Base-by-base conservation (phyloP, 2,113 vertebrate genomes). In the Sebastes fasciatus region DNA sequence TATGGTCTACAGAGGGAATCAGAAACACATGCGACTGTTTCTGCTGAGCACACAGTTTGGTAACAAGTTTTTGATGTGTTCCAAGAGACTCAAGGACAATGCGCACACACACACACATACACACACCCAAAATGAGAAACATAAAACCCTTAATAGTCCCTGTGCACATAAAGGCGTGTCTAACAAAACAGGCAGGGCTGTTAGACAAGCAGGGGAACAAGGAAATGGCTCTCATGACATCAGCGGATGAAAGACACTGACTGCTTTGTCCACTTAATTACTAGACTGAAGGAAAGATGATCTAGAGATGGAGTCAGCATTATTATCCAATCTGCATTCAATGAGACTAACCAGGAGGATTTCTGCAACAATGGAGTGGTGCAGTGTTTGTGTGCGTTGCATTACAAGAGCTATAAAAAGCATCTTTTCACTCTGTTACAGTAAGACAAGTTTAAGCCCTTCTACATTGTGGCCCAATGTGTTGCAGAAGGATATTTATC, bases 11-110 rank as follows among this genome's bases (percentile, higher is more conserved):
- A 72, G 64, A 87, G 74, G 75, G 83, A 93, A 94, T 91, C 82
- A 86, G 87, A 93, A 93, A 91, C 93, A 93, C 85, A 92, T 93
- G 93, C 67, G 21, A 40, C 61, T 74, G 51, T 86, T 92, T 89
- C 79, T 93, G 91, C 94, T 88, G 90, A 91, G 83, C 77, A 13
- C 58, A 85, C 85, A 83, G 8, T 89, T 81, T 84, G 64, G 45
- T 68, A 87, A 76, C 26, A 83, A 62, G 67, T 81, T 78, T 89
- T 86, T 93, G 69, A 91, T 81, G 89, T 84, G 52, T 52, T 85
- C 66, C 63, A 77, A 71, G 83, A 83, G 73, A 79, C 74, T 80
- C n/a, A 78, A 77, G 86, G 75, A 93, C 87, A 83, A 86, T 74
- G 62, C 8, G 54, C 67, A 76, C 68, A 63, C 71, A 71, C 49